Evolutionary conservation across 1,140 invertebrate species (phyloP), one percentile per base, ranked within the genome.

Genomic region (Leptopilina boulardi): DNA sequence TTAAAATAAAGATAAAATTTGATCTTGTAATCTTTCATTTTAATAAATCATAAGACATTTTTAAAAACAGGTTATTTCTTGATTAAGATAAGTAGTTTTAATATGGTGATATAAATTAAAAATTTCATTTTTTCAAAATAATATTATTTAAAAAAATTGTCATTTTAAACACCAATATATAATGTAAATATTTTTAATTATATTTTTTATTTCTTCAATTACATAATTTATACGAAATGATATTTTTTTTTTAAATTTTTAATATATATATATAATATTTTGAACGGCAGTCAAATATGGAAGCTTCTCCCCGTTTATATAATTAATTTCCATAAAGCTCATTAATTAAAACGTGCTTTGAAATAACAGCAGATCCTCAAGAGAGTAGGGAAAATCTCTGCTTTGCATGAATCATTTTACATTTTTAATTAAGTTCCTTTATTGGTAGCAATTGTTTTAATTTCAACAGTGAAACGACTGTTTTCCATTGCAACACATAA

Each of bases 341-440:
- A 59, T 59, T 23, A 21, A 34, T 66, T 66, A 0, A 30, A 30
- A 66, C 26, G 4, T 23, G 13, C 13, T 44, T 73, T 59, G 4
- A 59, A 70, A 71, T 66, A 15, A 42, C 71, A 5, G 23, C 51
- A 77, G 23, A 26, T 51, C 18, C 18, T 54, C 21, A 54, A 13
- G 15, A 26, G 75, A 72, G 51, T 15, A 26, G 10, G 3, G 59
- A 66, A 66, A 66, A 66, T 30, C 59, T 30, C 23, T 30, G 23
- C 26, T n/a, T n/a, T 30, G 13, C 56, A 30, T 30, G 26, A 66
- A 6, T 66, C 15, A 15, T 34, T 30, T 30, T 66, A 34, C 26
- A 66, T 66, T 66, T 18, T 66, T 34, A 66, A 66, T 66, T 66
- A 30, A 66, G 26, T 30, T 11, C 5, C 59, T 66, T n/a, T 51